Conservation (phyloP, 1,140 invertebrate genomes). For the Drosophila sp. region DNA sequence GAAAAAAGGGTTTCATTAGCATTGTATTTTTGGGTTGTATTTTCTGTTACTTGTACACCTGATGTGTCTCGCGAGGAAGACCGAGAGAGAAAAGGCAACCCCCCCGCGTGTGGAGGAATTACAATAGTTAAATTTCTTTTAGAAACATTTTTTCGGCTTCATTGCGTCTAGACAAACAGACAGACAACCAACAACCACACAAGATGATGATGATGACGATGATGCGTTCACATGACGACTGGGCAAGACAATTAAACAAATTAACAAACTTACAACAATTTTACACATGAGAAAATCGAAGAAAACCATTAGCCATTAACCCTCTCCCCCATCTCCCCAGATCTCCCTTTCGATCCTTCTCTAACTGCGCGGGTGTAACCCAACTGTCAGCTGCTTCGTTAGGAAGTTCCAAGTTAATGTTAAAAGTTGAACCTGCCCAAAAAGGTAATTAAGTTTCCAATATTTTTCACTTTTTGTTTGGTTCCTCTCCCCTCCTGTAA, state of each 20-base stretch:
- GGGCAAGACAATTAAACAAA: conserved; percentile 78
- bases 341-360: conserved; percentile 26
- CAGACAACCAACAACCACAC: conserved; percentile 45
- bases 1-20: conserved; percentile 69
- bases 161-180: conserved; percentile 53
- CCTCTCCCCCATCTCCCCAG: conserved; percentile 17
- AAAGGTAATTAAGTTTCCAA: conserved; percentile 76
- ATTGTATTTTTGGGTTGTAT: conserved; percentile 26
- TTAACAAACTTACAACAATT: conserved; percentile 71
- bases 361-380: conserved; percentile 74
- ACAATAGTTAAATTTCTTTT: conserved; percentile 53
- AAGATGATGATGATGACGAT: conserved; percentile 41
- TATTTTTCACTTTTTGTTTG: conserved; percentile 49
- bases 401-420: conserved; percentile 35
- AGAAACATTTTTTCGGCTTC: conserved; percentile 70
- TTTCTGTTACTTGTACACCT: conserved; percentile 53
- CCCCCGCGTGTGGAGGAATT: conserved; percentile 64
- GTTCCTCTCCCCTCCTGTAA: conserved; percentile 39
- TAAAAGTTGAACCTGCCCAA: conserved; percentile 58
- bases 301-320: conserved; percentile 71
- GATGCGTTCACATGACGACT: conserved; percentile 77
- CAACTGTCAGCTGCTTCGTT: conserved; percentile 76
- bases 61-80: conserved; percentile 44
- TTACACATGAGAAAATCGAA: conserved; percentile 80
- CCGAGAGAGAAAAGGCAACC: conserved; percentile 36